Evolutionary conservation across 1,140 invertebrate genomes (phyloP).

Genomic region (Microvelia longipes): DNA sequence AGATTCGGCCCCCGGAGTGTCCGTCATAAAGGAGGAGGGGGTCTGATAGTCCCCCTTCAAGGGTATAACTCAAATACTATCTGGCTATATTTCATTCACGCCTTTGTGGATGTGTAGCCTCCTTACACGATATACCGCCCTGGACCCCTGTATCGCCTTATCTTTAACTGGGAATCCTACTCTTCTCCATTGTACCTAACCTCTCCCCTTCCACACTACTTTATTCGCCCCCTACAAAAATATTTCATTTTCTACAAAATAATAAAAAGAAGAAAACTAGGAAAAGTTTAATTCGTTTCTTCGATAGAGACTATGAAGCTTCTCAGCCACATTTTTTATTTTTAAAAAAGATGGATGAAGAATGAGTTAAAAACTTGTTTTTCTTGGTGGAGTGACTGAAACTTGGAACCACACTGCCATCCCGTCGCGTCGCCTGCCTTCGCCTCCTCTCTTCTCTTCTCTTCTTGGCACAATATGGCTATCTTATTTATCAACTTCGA

Average conservation of each 20-base stretch:
- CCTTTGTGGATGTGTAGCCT: background rate
- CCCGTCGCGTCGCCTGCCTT: no score
- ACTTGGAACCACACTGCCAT: background rate
- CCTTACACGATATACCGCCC: conserved; percentile 2
- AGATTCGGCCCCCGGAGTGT: conserved; percentile 12
- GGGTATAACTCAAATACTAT: conserved; percentile 4
- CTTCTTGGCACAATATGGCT: background rate
- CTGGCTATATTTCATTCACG: conserved; percentile 7
- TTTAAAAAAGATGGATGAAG: background rate
- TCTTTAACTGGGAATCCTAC: background rate
- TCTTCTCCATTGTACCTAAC: background rate
- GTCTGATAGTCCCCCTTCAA: background rate
- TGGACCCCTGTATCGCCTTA: background rate
- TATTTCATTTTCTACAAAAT: background rate
- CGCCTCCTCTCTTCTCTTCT: no score
- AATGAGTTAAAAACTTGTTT: background rate
- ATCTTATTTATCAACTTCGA: background rate
- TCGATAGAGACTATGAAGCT: background rate
- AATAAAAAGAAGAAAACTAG: background rate
- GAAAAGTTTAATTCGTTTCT: background rate
- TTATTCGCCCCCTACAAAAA: conserved; percentile 2
- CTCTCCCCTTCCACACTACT: background rate
- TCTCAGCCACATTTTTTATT: background rate
- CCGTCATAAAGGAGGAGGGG: conserved; percentile 14
- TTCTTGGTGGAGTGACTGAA: background rate